Conservation (phyloP, 1,140 invertebrate species). For the Melipona quadrifasciata region DNA sequence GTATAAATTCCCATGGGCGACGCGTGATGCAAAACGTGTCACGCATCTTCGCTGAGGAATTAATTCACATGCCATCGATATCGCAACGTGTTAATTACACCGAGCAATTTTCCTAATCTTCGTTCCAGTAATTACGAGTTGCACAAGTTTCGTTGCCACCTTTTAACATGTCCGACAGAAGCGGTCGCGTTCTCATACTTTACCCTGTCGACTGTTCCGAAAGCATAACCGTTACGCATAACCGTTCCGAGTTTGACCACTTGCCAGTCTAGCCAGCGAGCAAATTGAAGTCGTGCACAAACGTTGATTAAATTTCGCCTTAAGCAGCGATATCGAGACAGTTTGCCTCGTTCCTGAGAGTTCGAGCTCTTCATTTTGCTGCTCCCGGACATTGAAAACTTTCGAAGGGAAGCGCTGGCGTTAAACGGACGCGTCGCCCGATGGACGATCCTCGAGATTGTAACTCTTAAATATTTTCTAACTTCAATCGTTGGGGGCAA, state of each 20-base stretch:
- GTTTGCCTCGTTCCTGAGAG: neutral
- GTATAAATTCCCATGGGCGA: no score
- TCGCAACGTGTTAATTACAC: neutral
- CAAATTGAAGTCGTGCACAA: neutral
- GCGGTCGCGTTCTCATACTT: neutral
- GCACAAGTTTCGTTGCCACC: neutral
- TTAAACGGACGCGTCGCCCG: neutral
- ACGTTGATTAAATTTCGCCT: slow-evolving; percentile 30
- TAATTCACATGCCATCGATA: neutral
- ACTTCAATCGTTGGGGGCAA: no score
- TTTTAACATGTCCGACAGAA: neutral
- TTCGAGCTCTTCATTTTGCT: neutral
- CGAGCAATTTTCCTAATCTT: neutral
- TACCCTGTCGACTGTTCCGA: neutral
- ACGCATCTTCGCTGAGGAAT: no score
- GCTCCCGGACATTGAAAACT: neutral
- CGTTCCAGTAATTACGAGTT: neutral
- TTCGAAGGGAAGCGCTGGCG: neutral
- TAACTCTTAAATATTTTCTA: neutral
- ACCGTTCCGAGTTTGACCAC: slow-evolving; percentile 1
- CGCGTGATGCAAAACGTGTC: no score
- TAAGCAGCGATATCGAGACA: neutral
- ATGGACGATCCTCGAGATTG: neutral
- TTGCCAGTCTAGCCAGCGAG: neutral
- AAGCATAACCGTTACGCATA: neutral